phyloP scores from a whole-genome alignment of 1,140 invertebrate genomes.

The Sinonovacula constricta region DNA sequence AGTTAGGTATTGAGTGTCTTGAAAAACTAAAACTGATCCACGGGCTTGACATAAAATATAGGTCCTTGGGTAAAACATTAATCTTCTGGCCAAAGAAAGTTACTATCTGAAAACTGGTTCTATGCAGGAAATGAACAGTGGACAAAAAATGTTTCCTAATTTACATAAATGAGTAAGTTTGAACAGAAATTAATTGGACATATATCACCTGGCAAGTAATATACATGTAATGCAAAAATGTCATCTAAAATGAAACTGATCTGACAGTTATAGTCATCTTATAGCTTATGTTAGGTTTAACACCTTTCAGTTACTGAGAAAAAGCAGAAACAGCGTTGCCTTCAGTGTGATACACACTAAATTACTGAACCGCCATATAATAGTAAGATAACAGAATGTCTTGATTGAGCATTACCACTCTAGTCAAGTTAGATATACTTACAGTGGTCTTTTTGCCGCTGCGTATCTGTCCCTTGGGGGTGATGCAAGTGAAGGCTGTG shows the following conservation, averaged over 20 bases:
- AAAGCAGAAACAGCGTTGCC: background rate
- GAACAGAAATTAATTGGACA: background rate
- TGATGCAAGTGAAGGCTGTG: slow-evolving; percentile 71
- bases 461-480: slow-evolving; percentile 67
- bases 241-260: too few relatives aligned
- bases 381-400: background rate
- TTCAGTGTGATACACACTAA: background rate
- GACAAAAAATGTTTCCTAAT: too few relatives aligned
- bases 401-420: too few relatives aligned
- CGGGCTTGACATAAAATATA: too few relatives aligned
- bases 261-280: background rate
- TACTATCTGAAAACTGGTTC: too few relatives aligned
- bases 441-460: slow-evolving; percentile 76
- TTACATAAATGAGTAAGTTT: background rate
- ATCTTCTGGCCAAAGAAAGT: too few relatives aligned
- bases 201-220: background rate
- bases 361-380: background rate
- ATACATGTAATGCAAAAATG: background rate
- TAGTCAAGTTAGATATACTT: too few relatives aligned
- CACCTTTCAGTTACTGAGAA: background rate
- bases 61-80: too few relatives aligned
- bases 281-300: slow-evolving; percentile 2
- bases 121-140: too few relatives aligned
- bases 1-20: too few relatives aligned
- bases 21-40: too few relatives aligned